Evolutionary conservation across 1,140 invertebrate genomes (phyloP), one percentile per base, ranked within the genome.

Genomic region (Drosophila tristis): DNA sequence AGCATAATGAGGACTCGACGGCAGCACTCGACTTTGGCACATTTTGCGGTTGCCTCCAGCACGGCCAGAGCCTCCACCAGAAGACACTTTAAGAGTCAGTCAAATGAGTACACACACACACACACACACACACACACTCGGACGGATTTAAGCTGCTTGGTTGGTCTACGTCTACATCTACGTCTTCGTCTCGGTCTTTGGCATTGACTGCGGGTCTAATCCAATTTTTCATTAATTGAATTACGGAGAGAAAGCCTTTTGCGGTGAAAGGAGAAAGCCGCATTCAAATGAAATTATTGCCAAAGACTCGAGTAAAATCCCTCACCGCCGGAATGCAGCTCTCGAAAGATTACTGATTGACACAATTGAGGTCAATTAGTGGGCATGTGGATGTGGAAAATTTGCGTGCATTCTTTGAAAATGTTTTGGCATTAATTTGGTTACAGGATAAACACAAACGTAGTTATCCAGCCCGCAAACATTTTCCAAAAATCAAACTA

Each of bases 171-270:
- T 6, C 5, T 7, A 4, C 26, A 0, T 6, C 5, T 6, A 5
- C 31, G 31, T 31, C 31, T 31, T 31, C 5, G 31, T 31, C 8
- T 26, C 23, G 11, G 16, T n/a, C 7, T 25, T 39, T 31, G 45
- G 1, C 20, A 20, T 48, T 60, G 31, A 42, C 43, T 55, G 16
- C 4, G 42, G 25, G 11, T 50, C 42, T 68, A 77, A 81, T 68
- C 78, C 68, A 54, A 82, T 81, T 81, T 79, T 80, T 67, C 78
- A 73, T 71, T 84, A 84, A 84, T 84, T 80, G 63, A 84, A 84
- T 84, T 71, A 78, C 67, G 39, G 39, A 62, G 50, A 54, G 49
- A 61, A 61, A 67, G 64, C 80, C 71, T 65, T 75, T 78, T 84
- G 49, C 49, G 80, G 49, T 48, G 35, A 4, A 0, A 65, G 42